Evolutionary conservation across 2,113 vertebrate genomes (phyloP).

Genomic region (Cephalopterus ornatus): DNA sequence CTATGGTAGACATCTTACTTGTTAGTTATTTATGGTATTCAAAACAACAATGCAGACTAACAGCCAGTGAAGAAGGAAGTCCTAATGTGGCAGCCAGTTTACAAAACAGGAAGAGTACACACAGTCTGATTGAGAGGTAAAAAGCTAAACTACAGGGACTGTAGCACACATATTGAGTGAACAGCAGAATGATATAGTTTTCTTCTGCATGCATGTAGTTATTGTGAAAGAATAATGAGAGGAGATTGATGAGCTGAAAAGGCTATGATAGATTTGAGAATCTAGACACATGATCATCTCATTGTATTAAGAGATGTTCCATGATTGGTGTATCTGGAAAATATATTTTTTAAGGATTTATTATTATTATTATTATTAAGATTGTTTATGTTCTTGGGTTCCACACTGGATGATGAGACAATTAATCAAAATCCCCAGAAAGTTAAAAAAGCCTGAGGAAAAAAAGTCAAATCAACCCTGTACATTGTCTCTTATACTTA

Average conservation of each 20-base stretch:
- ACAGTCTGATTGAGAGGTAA: background rate
- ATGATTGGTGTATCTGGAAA: background rate
- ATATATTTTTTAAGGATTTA: background rate
- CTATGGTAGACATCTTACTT: background rate
- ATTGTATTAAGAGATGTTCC: background rate
- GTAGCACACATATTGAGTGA: background rate
- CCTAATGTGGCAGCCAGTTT: background rate
- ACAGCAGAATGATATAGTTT: background rate
- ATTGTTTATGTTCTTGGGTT: background rate
- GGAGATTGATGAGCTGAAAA: background rate
- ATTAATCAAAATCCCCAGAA: background rate
- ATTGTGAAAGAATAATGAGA: background rate
- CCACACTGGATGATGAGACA: background rate
- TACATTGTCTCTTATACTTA: background rate
- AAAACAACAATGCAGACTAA: background rate
- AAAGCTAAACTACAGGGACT: background rate
- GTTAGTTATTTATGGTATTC: background rate
- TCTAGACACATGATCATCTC: background rate
- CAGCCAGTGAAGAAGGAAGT: background rate
- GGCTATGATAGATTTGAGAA: background rate
- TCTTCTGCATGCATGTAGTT: background rate
- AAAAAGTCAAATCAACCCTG: background rate
- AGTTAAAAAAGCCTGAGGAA: background rate
- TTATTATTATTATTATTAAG: background rate
- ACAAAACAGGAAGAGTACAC: background rate